phyloP scores from a whole-genome alignment of 2,888 invertebrate genomes.

The Coelopa pilipes region DNA sequence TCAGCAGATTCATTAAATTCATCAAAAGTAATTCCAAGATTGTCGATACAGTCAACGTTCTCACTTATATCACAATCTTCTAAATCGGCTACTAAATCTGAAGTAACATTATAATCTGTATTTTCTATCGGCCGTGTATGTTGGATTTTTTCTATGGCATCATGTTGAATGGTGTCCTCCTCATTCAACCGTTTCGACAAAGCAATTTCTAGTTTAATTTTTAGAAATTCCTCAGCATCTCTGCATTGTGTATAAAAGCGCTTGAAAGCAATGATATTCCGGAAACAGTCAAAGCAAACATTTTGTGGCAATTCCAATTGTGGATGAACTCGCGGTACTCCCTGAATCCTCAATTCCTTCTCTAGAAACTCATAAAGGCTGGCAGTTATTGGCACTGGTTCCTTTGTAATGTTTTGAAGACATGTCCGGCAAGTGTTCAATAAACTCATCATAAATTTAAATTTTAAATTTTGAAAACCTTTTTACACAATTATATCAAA shows the following conservation, averaged over 20 bases:
- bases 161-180: background rate
- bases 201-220: constrained; percentile 7
- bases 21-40: too few relatives aligned
- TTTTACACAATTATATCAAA: background rate
- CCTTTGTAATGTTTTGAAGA: constrained; percentile 35
- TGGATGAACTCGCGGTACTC: constrained; percentile 31
- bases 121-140: background rate
- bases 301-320: constrained; percentile 39
- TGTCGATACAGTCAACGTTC: too few relatives aligned
- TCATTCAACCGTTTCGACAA: background rate
- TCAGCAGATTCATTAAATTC: too few relatives aligned
- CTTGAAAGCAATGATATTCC: constrained; percentile 40
- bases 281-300: constrained; percentile 43
- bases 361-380: constrained; percentile 39
- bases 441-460: constrained; percentile 39
- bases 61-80: background rate
- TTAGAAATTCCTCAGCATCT: constrained; percentile 42
- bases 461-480: constrained; percentile 13
- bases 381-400: constrained; percentile 42
- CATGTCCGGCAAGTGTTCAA: constrained; percentile 43
- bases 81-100: background rate
- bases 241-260: constrained; percentile 41
- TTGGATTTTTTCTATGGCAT: background rate
- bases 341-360: constrained; percentile 32
- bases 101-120: background rate